Evolutionary conservation across 2,797 vertebrate genomes (phyloP).

Genomic region (Siniperca obscura): DNA sequence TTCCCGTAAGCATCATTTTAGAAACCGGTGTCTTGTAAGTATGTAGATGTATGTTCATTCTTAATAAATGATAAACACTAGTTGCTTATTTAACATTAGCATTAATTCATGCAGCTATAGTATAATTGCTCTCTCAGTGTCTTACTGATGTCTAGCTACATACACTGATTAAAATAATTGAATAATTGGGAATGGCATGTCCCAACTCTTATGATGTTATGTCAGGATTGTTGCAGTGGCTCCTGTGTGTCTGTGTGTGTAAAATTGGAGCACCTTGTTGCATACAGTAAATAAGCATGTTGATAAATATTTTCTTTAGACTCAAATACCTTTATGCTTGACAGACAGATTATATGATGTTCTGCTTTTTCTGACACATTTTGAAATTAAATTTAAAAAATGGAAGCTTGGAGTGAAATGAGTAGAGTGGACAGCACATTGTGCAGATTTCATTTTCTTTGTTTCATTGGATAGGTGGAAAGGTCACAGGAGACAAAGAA

Average conservation of each 20-base stretch:
- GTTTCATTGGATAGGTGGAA: constrained; percentile 1
- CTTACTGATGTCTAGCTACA: background rate
- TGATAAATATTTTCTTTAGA: background rate
- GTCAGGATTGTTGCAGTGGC: background rate
- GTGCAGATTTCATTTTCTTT: background rate
- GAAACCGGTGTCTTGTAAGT: background rate
- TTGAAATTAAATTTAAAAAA: background rate
- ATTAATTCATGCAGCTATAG: background rate
- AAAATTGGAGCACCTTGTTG: background rate
- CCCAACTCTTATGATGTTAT: background rate
- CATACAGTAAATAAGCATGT: background rate
- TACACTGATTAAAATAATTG: constrained; percentile 4
- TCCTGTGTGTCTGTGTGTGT: no score
- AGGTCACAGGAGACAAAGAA: constrained; percentile 1
- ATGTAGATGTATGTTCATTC: background rate
- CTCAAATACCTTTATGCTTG: background rate
- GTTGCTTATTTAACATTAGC: constrained; percentile 3
- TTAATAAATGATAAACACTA: background rate
- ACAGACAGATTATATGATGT: background rate
- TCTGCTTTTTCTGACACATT: background rate
- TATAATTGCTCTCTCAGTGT: background rate
- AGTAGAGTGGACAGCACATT: background rate
- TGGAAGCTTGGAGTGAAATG: background rate
- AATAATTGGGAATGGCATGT: constrained; percentile 4
- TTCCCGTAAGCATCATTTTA: background rate